These are phyloP conservation scores for Hypsopygia costalis DNA, from an alignment of 2,888 invertebrate species.

Conservation along the genomic window DNA sequence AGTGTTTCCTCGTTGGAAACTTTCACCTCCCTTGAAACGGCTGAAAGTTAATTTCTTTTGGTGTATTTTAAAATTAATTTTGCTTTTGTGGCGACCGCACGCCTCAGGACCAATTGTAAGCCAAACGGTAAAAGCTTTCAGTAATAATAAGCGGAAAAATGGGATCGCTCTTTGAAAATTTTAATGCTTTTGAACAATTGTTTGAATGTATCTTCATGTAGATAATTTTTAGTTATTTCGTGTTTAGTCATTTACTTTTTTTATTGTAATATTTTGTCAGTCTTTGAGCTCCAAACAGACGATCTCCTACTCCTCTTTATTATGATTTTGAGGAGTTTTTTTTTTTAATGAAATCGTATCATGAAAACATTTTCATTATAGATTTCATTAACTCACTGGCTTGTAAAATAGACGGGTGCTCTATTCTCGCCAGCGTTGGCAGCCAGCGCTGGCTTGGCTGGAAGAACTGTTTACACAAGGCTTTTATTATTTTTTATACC, in stretches of 20 bases:
- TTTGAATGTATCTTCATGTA: conserved; percentile 14
- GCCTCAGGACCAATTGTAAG: conserved; percentile 66
- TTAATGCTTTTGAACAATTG: conserved; percentile 45
- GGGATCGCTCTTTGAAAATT: conserved; percentile 43
- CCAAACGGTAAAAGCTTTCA: conserved; percentile 64
- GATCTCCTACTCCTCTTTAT: too few species aligned
- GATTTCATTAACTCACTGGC: neutral
- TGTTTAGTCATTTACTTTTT: neutral
- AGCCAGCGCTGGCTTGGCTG: too few species aligned
- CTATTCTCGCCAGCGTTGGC: too few species aligned
- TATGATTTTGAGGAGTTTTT: too few species aligned
- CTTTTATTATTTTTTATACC: too few species aligned
- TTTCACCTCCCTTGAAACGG: conserved; percentile 59
- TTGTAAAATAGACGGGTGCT: too few species aligned
- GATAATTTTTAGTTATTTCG: conserved; percentile 8
- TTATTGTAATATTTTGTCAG: too few species aligned
- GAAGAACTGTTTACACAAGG: too few species aligned
- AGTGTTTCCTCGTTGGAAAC: conserved; percentile 66
- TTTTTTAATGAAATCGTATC: too few species aligned
- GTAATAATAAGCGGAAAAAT: conserved; percentile 58
- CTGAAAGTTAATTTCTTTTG: conserved; percentile 77
- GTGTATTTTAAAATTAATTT: conserved; percentile 79
- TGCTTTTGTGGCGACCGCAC: conserved; percentile 69
- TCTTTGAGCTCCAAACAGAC: too few species aligned
- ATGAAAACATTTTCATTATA: neutral